Percentiles rank a stretch among this genome's conserved stretches.
Evolutionary conservation across 2,888 invertebrate genomes (phyloP).

Genomic region (Drosophila setosimentum): DNA sequence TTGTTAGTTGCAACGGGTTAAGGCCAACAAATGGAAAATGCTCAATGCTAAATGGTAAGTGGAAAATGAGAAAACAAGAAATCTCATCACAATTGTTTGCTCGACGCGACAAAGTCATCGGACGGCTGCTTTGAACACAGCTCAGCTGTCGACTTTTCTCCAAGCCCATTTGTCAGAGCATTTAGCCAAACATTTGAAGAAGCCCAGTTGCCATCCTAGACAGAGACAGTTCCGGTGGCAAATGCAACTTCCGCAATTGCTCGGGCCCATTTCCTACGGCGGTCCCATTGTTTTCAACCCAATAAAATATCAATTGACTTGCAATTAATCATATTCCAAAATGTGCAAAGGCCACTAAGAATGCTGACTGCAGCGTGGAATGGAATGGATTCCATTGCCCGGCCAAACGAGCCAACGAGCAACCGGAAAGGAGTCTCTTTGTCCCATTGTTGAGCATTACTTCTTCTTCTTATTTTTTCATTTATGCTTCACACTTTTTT

Average conservation of each 20-base stretch:
- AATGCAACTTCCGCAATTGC: conserved; percentile 70
- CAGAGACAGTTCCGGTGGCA: conserved; percentile 66
- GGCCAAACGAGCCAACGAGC: conserved; percentile 9
- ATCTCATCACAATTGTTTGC: conserved; percentile 53
- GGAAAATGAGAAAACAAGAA: conserved; percentile 25
- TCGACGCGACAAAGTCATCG: conserved; percentile 58
- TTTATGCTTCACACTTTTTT: conserved; percentile 75
- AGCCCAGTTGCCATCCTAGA: conserved; percentile 40
- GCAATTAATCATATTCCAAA: conserved; percentile 83
- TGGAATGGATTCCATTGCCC: conserved; percentile 35
- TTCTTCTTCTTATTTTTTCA: conserved; percentile 44
- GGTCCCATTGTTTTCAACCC: conserved; percentile 44
- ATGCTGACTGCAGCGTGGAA: conserved; percentile 20
- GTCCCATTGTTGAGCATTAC: conserved; percentile 65
- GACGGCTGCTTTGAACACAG: conserved; percentile 50
- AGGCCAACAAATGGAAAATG: conserved; percentile 46
- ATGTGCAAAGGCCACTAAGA: conserved; percentile 63
- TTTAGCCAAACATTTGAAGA: conserved; percentile 72
- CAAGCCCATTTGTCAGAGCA: conserved; percentile 70
- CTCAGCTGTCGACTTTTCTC: conserved; percentile 64
- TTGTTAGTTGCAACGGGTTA: conserved; percentile 79
- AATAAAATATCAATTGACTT: conserved; percentile 84
- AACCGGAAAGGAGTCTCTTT: conserved; percentile 72
- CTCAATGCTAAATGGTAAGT: conserved; percentile 3
- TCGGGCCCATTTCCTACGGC: conserved; percentile 38